These are phyloP conservation scores for Caprella mutica DNA, from an alignment of 2,888 invertebrate genomes.

Conservation along the genomic window DNA sequence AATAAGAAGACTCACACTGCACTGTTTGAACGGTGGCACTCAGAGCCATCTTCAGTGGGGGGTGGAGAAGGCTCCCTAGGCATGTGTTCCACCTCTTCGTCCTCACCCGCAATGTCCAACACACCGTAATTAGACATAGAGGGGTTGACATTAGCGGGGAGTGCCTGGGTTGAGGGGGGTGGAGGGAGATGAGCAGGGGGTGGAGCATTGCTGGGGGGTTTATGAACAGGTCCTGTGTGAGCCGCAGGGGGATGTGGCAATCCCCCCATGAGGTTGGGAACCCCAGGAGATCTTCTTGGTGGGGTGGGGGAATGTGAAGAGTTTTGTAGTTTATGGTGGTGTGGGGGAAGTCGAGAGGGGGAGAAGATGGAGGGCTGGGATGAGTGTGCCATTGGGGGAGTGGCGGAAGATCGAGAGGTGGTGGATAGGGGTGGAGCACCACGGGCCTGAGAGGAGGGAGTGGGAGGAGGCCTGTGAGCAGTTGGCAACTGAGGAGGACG, in stretches of 20 bases:
- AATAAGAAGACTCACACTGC: conserved; percentile 54
- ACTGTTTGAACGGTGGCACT: conserved; percentile 87
- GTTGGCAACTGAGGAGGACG: conserved; percentile 17
- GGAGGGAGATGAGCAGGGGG: conserved; percentile 26
- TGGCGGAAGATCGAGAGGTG: background rate
- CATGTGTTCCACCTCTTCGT: conserved; percentile 28
- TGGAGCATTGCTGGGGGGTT: conserved; percentile 14
- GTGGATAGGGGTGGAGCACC: conserved; percentile 17
- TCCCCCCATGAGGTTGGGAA: conserved; percentile 14
- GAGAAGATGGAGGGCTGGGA: conserved; percentile 13
- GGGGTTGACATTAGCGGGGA: conserved; percentile 30
- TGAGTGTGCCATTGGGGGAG: conserved; percentile 10
- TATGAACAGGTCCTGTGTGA: conserved; percentile 10
- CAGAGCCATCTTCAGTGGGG: conserved; percentile 85
- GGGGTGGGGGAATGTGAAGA: conserved; percentile 15
- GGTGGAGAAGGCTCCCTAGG: conserved; percentile 51
- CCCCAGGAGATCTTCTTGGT: conserved; percentile 17
- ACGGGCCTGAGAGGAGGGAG: background rate
- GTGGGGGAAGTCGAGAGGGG: conserved; percentile 14
- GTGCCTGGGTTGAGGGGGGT: conserved; percentile 29
- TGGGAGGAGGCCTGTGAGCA: conserved; percentile 13
- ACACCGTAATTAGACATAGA: conserved; percentile 23
- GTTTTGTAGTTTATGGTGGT: conserved; percentile 15
- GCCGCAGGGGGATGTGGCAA: conserved; percentile 28
- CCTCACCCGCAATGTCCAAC: conserved; percentile 26